These are phyloP conservation scores for Temnothorax ravouxi DNA, from an alignment of 2,888 invertebrate species.

Conservation along the genomic window DNA sequence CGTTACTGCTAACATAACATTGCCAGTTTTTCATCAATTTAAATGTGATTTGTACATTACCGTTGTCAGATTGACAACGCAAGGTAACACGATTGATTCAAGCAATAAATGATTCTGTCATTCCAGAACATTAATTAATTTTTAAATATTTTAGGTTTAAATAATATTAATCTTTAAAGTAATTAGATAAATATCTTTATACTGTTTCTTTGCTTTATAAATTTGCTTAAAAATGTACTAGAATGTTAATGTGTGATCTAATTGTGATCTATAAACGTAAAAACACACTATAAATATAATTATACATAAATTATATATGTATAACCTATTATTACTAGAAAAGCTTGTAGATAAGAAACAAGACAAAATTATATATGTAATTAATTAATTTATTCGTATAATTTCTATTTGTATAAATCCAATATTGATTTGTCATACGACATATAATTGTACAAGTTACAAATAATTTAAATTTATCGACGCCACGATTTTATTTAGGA, in stretches of 20 bases:
- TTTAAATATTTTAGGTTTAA: too few relatives aligned
- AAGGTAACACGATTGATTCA: too few relatives aligned
- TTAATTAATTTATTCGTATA: slow-evolving; percentile 9
- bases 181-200: too few relatives aligned
- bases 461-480: background rate
- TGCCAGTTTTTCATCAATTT: too few relatives aligned
- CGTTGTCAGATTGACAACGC: too few relatives aligned
- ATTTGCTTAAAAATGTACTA: too few relatives aligned
- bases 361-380: background rate
- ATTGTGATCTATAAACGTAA: background rate
- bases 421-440: background rate
- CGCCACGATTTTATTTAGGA: background rate
- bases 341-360: background rate
- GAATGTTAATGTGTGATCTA: background rate
- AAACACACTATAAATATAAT: background rate
- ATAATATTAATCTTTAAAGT: too few relatives aligned
- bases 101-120: too few relatives aligned
- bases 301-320: background rate
- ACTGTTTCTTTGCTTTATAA: too few relatives aligned
- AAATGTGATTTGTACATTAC: too few relatives aligned
- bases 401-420: background rate
- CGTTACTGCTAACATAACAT: too few relatives aligned
- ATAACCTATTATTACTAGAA: background rate
- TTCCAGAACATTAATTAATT: too few relatives aligned
- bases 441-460: background rate